Percentiles rank a stretch among this genome's conserved stretches.
These are phyloP conservation scores for Xiphophorus maculatus DNA, from an alignment of 2,113 vertebrate genomes.

Conservation along the genomic window DNA sequence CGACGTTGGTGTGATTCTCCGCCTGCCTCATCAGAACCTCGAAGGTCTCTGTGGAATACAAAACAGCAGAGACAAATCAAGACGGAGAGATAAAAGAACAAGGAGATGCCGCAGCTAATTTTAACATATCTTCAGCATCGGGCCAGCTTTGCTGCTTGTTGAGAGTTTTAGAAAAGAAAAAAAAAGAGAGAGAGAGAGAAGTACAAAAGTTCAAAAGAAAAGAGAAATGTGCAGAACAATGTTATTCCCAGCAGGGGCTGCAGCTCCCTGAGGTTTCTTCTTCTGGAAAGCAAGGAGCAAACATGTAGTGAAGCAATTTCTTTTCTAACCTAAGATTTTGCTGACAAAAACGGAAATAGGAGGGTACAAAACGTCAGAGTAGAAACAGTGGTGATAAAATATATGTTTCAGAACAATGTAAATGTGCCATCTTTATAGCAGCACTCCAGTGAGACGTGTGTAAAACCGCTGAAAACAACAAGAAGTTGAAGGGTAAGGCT, in stretches of 20 bases:
- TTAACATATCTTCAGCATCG: neutral
- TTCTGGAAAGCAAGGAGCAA: conserved; percentile 5
- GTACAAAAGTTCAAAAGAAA: neutral
- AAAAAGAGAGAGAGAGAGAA: conserved; percentile 5
- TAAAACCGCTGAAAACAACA: neutral
- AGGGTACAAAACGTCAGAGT: neutral
- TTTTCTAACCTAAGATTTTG: conserved; percentile 12
- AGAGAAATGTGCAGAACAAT: conserved; percentile 16
- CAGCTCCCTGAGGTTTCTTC: neutral
- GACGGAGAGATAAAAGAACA: neutral
- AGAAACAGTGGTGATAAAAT: neutral
- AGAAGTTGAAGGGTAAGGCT: neutral
- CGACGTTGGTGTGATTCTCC: conserved; percentile 83
- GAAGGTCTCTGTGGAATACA: conserved; percentile 81
- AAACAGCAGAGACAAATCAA: conserved; percentile 24
- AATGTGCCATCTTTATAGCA: neutral
- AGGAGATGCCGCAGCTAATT: neutral
- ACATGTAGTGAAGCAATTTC: conserved; percentile 36
- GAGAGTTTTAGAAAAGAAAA: neutral
- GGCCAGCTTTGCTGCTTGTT: neutral
- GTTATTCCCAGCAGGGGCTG: conserved; percentile 30
- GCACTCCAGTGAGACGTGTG: neutral
- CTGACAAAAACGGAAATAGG: neutral
- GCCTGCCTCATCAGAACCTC: conserved; percentile 84
- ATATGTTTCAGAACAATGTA: neutral